Conservation (phyloP, 2,888 invertebrate genomes). For the Acrobasis repandana region DNA sequence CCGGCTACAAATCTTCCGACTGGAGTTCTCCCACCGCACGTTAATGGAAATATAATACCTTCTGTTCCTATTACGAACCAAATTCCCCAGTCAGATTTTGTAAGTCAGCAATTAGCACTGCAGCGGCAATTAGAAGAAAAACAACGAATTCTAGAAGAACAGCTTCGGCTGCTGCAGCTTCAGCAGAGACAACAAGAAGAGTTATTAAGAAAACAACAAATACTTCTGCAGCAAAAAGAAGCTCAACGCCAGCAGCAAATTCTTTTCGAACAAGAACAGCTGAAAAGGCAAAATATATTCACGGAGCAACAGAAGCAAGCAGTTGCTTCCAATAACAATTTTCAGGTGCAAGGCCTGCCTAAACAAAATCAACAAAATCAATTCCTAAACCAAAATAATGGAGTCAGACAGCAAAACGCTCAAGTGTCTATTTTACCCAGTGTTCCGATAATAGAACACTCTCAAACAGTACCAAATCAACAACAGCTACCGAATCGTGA, state of each 20-base stretch:
- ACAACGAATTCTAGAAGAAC: constrained; percentile 87
- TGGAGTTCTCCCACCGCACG: constrained; percentile 41
- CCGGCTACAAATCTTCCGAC: constrained; percentile 42
- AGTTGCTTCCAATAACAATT: constrained; percentile 58
- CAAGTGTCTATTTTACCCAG: constrained; percentile 81
- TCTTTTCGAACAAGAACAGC: constrained; percentile 51
- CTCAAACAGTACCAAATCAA: constrained; percentile 66
- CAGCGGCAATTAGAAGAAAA: constrained; percentile 84
- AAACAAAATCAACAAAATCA: constrained; percentile 58
- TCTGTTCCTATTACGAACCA: constrained; percentile 40
- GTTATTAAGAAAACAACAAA: constrained; percentile 85
- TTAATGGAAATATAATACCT: constrained; percentile 34
- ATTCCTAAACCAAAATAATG: constrained; percentile 51
- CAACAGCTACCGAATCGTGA: constrained; percentile 84
- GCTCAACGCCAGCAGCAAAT: constrained; percentile 62
- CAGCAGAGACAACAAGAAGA: constrained; percentile 88
- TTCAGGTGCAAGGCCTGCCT: constrained; percentile 50
- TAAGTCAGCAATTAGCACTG: constrained; percentile 64
- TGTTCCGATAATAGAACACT: constrained; percentile 54
- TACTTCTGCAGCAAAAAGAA: constrained; percentile 78
- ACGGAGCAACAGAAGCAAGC: constrained; percentile 61
- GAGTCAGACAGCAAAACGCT: constrained; percentile 51
- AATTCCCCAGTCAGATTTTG: constrained; percentile 51
- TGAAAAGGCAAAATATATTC: constrained; percentile 53
- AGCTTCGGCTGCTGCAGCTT: constrained; percentile 85